Evolutionary conservation across 2,888 invertebrate genomes (phyloP).

Genomic region (Hylaea fasciaria): DNA sequence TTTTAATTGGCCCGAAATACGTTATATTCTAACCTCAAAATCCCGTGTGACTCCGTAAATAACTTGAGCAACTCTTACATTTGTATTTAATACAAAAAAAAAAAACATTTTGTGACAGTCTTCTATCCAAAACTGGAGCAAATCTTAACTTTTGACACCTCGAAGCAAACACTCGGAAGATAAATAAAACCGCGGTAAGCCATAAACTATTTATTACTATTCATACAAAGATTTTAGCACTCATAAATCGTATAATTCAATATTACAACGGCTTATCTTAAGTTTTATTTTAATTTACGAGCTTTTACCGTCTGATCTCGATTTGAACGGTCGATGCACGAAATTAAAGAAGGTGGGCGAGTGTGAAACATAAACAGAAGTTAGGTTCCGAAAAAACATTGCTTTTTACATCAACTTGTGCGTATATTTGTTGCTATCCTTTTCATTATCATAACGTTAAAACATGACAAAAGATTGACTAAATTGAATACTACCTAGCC

Average conservation of each 20-base stretch:
- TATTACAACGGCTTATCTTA: constrained; percentile 40
- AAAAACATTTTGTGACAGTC: too few species aligned
- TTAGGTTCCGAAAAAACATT: constrained; percentile 19
- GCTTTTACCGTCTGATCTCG: constrained; percentile 30
- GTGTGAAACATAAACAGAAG: background rate
- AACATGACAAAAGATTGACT: too few species aligned
- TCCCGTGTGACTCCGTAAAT: too few species aligned
- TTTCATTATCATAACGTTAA: too few species aligned
- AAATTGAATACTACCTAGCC: too few species aligned
- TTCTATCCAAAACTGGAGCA: background rate
- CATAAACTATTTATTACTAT: constrained; percentile 41
- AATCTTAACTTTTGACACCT: constrained; percentile 38
- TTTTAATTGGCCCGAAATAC: too few species aligned
- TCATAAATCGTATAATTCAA: constrained; percentile 42
- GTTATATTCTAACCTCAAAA: too few species aligned
- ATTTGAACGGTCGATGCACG: constrained; percentile 35
- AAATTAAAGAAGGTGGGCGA: constrained; percentile 31
- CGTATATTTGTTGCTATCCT: too few species aligned
- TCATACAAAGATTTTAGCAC: constrained; percentile 42
- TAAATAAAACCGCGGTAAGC: constrained; percentile 33
- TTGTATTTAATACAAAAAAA: too few species aligned
- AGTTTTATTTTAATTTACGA: constrained; percentile 40
- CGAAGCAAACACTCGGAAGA: constrained; percentile 27
- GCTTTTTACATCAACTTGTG: too few species aligned
- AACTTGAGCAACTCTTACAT: too few species aligned